Percentiles rank a stretch among this genome's conserved stretches.
Conservation (phyloP, 2,888 invertebrate genomes). For the Metallyticus violacea region DNA sequence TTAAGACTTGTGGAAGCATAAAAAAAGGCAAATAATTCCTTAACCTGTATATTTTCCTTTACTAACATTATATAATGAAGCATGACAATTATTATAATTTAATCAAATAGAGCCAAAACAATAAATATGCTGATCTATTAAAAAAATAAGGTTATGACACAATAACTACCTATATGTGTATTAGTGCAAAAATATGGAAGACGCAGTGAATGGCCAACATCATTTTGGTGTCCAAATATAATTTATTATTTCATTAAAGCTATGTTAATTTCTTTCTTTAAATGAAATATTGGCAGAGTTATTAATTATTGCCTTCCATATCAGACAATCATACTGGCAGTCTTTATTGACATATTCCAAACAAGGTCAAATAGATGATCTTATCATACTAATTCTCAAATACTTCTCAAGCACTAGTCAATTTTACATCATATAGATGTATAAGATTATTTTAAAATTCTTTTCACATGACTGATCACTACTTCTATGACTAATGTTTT, state of each 20-base stretch:
- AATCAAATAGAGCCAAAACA: not conserved
- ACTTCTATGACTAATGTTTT: not conserved
- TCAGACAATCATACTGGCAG: not conserved
- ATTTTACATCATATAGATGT: not conserved
- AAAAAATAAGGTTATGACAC: not conserved
- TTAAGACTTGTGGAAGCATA: too few relatives aligned
- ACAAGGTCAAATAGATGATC: not conserved
- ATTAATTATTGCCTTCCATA: not conserved
- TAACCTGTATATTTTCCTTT: too few relatives aligned
- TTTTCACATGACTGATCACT: not conserved
- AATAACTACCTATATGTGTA: not conserved
- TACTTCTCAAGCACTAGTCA: not conserved
- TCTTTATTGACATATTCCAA: not conserved
- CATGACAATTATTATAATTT: not conserved
- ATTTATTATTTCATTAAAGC: not conserved
- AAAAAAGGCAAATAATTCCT: too few relatives aligned
- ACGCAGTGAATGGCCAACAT: slow-evolving; percentile 6
- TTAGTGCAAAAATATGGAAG: not conserved
- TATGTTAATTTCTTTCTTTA: not conserved
- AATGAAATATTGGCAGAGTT: not conserved
- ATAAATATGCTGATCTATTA: not conserved
- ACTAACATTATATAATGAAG: too few relatives aligned
- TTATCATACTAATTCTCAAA: not conserved
- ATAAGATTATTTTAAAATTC: not conserved
- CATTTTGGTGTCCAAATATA: slow-evolving; percentile 2